phyloP scores from a whole-genome alignment of 2,797 vertebrate species.

The Discoglossus pictus region DNA sequence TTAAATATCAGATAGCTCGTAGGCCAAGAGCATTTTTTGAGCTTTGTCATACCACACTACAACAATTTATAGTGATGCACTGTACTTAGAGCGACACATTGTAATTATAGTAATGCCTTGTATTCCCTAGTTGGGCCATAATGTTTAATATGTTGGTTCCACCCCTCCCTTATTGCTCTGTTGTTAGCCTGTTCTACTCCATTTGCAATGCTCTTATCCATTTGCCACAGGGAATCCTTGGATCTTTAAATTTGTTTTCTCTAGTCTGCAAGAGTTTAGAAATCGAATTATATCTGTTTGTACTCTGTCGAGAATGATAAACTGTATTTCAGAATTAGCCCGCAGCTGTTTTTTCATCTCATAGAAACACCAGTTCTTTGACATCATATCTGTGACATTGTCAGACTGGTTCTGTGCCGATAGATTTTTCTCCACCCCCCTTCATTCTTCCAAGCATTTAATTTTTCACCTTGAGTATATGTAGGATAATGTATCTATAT shows the following conservation, averaged over 20 bases:
- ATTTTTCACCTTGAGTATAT: too few relatives aligned
- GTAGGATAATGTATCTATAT: too few relatives aligned
- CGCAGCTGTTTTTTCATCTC: constrained; percentile 19
- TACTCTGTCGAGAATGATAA: constrained; percentile 47
- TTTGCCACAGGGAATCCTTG: constrained; percentile 37
- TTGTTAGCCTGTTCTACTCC: constrained; percentile 29
- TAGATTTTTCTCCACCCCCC: too few relatives aligned
- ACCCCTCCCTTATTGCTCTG: constrained; percentile 13
- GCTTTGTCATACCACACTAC: too few relatives aligned
- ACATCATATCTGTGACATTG: constrained; percentile 34
- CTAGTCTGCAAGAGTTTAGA: constrained; percentile 24
- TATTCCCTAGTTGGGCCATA: too few relatives aligned
- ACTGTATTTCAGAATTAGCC: constrained; percentile 28
- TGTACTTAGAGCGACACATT: too few relatives aligned
- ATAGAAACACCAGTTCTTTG: constrained; percentile 20
- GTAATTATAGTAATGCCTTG: too few relatives aligned
- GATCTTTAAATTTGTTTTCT: constrained; percentile 41
- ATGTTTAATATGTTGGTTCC: too few relatives aligned
- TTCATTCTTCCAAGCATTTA: too few relatives aligned
- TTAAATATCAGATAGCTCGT: too few relatives aligned
- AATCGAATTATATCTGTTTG: constrained; percentile 46
- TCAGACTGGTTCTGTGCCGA: constrained; percentile 6
- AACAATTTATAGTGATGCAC: too few relatives aligned
- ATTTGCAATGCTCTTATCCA: constrained; percentile 12
- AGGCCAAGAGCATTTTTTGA: too few relatives aligned